These are phyloP conservation scores for Apis dorsata DNA, from an alignment of 1,140 invertebrate genomes.

Conservation along the genomic window DNA sequence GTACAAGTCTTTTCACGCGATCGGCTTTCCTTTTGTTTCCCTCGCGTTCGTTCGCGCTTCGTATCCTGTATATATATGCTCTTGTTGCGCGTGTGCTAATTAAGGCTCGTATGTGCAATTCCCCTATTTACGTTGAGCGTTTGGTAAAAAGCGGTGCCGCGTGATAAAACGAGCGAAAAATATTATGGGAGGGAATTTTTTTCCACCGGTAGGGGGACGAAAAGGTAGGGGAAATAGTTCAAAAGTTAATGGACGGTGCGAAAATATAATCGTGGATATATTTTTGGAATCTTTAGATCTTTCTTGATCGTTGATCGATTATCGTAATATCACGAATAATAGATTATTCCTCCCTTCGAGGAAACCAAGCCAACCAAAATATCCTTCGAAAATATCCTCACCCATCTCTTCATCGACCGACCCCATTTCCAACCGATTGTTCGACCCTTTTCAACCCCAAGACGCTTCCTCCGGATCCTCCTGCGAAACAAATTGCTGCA, in stretches of 20 bases:
- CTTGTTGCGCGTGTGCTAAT: not conserved
- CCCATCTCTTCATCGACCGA: not conserved
- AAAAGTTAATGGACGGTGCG: not conserved
- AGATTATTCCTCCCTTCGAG: too few relatives aligned
- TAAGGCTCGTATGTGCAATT: not conserved
- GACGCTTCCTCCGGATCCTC: not conserved
- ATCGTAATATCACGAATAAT: too few relatives aligned
- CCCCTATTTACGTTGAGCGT: not conserved
- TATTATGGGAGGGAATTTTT: not conserved
- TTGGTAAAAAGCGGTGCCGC: not conserved
- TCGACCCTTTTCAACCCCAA: not conserved
- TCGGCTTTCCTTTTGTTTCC: constrained; percentile 6
- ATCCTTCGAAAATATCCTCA: not conserved
- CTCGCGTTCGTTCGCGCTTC: not conserved
- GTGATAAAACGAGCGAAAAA: not conserved
- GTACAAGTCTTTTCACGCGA: not conserved
- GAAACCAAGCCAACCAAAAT: not conserved
- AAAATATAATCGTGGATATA: not conserved
- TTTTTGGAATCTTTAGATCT: too few relatives aligned
- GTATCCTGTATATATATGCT: too few relatives aligned
- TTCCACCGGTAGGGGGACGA: not conserved
- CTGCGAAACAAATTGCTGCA: not conserved
- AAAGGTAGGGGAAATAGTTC: not conserved
- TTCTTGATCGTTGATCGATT: too few relatives aligned
- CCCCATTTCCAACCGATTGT: not conserved